Conservation (phyloP, 2,888 invertebrate genomes). For the Pediacus dermestoides region DNA sequence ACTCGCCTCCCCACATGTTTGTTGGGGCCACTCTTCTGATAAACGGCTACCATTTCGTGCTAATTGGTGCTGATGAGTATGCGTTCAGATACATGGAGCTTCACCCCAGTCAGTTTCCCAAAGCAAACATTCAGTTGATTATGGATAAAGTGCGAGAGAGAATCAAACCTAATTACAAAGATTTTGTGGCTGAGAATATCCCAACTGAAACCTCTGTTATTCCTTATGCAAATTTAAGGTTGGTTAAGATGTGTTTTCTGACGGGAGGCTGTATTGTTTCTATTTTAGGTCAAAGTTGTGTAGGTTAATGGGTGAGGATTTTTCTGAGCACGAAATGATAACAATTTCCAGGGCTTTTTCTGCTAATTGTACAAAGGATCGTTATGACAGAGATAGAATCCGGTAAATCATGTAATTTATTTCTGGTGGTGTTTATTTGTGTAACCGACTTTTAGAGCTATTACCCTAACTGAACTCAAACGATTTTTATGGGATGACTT, state of each 20-base stretch:
- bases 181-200: conserved; percentile 71
- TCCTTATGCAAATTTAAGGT: conserved; percentile 48
- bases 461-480: conserved; percentile 70
- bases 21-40: conserved; percentile 77
- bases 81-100: conserved; percentile 84
- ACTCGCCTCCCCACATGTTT: conserved; percentile 77
- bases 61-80: conserved; percentile 82
- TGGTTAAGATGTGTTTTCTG: too few species aligned
- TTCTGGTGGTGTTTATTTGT: too few species aligned
- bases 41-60: conserved; percentile 72
- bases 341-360: conserved; percentile 72
- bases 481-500: conserved; percentile 70
- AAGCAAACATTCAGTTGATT: conserved; percentile 67
- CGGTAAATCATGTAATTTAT: too few species aligned
- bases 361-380: conserved; percentile 54
- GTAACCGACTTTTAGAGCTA: conserved; percentile 59
- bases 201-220: conserved; percentile 45
- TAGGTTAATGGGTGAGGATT: conserved; percentile 63
- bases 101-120: conserved; percentile 70
- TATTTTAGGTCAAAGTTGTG: conserved; percentile 60
- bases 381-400: conserved; percentile 51
- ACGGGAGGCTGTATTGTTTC: not conserved
- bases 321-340: conserved; percentile 78
- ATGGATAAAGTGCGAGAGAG: conserved; percentile 70
- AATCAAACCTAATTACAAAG: conserved; percentile 68